These are phyloP conservation scores for Oscheius sp. DNA, from an alignment of 2,888 invertebrate species.

Conservation along the genomic window DNA sequence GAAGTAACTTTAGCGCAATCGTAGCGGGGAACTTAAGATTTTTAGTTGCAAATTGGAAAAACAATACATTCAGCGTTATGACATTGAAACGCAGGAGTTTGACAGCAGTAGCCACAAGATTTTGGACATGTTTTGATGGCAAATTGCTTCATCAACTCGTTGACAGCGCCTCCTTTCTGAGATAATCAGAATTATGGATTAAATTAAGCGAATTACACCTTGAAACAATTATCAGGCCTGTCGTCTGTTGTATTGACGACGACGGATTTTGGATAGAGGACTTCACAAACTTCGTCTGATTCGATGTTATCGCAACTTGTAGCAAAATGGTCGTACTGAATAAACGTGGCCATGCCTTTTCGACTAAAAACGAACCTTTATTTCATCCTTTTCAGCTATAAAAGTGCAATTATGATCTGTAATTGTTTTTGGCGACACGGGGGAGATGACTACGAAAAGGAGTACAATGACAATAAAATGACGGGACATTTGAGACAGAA, in stretches of 20 bases:
- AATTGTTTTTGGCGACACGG: neutral
- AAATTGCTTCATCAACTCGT: conserved; percentile 43
- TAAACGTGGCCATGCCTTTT: too few species aligned
- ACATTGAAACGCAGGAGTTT: conserved; percentile 45
- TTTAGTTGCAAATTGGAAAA: too few species aligned
- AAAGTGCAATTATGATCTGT: neutral
- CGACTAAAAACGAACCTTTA: too few species aligned
- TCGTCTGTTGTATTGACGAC: conserved; percentile 7
- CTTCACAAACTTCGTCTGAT: conserved; percentile 6
- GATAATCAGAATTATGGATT: neutral
- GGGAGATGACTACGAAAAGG: too few species aligned
- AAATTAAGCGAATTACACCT: neutral
- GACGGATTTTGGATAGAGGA: conserved; percentile 7
- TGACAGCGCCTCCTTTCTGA: conserved; percentile 42
- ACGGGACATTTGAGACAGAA: too few species aligned
- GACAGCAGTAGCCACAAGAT: conserved; percentile 52
- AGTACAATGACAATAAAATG: too few species aligned
- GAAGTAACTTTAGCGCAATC: conserved; percentile 44
- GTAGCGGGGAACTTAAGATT: conserved; percentile 46
- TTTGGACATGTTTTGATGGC: conserved; percentile 46
- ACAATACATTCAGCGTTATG: conserved; percentile 45
- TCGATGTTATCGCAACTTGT: conserved; percentile 7
- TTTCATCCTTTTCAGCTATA: too few species aligned
- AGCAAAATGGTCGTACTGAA: conserved; percentile 19
- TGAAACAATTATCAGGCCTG: conserved; percentile 25